Evolutionary conservation across 2,113 vertebrate genomes (phyloP).

Genomic region (Sus scrofa): T2T-Sscrofa CM000817.6:114588501-114589000

Average conservation of each 20-base stretch:
- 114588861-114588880: not conserved
- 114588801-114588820: not conserved
- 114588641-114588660: not conserved
- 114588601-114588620: not conserved
- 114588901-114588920: not conserved
- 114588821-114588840: slow-evolving; percentile 25
- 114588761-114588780: not conserved
- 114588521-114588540: not conserved
- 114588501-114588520: not conserved
- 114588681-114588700: not conserved
- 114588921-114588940: not conserved
- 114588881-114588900: not conserved
- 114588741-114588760: not conserved
- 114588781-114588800: not conserved
- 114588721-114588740: not conserved
- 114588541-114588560: not conserved
- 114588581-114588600: not conserved
- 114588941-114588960: not conserved
- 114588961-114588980: not conserved
- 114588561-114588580: not conserved
- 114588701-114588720: not conserved
- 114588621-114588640: not conserved
- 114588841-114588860: not conserved
- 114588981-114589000: not conserved
- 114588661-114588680: not conserved